Base-by-base conservation (phyloP, 2,113 vertebrate species). In the Oryzias melastigma region DNA sequence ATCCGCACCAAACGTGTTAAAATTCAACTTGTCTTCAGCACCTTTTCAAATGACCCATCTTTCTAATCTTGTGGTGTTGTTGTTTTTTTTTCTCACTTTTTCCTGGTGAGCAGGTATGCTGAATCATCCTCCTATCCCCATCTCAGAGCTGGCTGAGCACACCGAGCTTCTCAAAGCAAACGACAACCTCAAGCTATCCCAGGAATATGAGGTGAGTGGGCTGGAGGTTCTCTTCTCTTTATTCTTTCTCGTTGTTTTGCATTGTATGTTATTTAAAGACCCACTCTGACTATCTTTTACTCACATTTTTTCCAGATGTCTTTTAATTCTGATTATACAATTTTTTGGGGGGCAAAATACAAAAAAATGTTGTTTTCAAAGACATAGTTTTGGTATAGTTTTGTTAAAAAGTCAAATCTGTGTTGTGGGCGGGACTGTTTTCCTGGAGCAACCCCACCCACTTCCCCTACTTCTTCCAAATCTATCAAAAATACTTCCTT, bases 101-200 rank as follows among this genome's bases (percentile, higher is more conserved):
- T 49, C 49, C 62, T 71, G 77, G 67, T 13, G 5, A 73, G 10
- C 89, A 98, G 96, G 96, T 78, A 98, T 98, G 96, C 94, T 98
- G 85, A 99, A 92, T 90, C 96, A 98, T 85, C 97, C 97, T 0
- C 96, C 97, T 2, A 96, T 98, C 73, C 94, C 96, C 0, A 94
- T 99, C 76, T 84, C 94, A 0, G 97, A 99, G 87, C 93, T 99
- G 90, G 93, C 94, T 0, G 97, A 99, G 80, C 96, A 99, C 91
- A 97, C 95, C 0, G 97, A 99, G 58, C 92, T 95, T 55, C 94
- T 99, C 61, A 98, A 98, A 81, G 97, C 97, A 85, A 99, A 99
- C 14, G 97, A 99, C 92, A 98, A 98, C 90, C 93, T 99, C 68
- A 98, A 98, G 85, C 93, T 99, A 62, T 98, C 97, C 48, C 97